Percentiles rank a stretch among this genome's conserved stretches.
These are phyloP conservation scores for Diogma glabrata DNA, from an alignment of 2,888 invertebrate species.

Conservation along the genomic window DNA sequence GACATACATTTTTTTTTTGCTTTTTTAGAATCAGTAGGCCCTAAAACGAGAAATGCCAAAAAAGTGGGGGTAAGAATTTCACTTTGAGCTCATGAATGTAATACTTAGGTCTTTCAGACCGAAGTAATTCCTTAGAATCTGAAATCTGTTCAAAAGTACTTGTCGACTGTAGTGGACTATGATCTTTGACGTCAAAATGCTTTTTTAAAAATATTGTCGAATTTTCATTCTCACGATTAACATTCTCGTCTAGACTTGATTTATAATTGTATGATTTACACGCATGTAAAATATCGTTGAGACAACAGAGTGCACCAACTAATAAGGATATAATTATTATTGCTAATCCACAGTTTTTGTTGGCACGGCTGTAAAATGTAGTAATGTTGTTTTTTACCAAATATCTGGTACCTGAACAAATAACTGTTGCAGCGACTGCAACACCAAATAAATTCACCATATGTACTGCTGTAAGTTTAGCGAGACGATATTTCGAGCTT, in stretches of 20 bases:
- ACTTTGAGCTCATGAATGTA: too few species aligned
- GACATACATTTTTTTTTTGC: too few species aligned
- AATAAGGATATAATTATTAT: neutral
- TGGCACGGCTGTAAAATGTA: too few species aligned
- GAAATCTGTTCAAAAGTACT: too few species aligned
- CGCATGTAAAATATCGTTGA: neutral
- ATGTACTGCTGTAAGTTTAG: constrained; percentile 4
- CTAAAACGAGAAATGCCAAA: too few species aligned
- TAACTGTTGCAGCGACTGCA: constrained; percentile 1
- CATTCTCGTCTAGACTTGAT: constrained; percentile 1
- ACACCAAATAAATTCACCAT: constrained; percentile 8
- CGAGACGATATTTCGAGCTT: constrained; percentile 5
- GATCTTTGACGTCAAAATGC: too few species aligned
- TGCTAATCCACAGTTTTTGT: too few species aligned
- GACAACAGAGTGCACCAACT: neutral
- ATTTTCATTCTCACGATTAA: neutral
- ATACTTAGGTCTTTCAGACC: too few species aligned
- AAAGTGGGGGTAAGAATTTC: too few species aligned
- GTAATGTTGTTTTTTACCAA: neutral
- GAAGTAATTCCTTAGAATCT: too few species aligned
- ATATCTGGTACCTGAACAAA: neutral
- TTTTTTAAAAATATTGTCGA: neutral
- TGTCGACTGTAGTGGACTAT: too few species aligned
- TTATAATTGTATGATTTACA: neutral
- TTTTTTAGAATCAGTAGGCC: too few species aligned